These are phyloP conservation scores for Eclectus roratus DNA, from an alignment of 2,113 vertebrate genomes.

Conservation along the genomic window DNA sequence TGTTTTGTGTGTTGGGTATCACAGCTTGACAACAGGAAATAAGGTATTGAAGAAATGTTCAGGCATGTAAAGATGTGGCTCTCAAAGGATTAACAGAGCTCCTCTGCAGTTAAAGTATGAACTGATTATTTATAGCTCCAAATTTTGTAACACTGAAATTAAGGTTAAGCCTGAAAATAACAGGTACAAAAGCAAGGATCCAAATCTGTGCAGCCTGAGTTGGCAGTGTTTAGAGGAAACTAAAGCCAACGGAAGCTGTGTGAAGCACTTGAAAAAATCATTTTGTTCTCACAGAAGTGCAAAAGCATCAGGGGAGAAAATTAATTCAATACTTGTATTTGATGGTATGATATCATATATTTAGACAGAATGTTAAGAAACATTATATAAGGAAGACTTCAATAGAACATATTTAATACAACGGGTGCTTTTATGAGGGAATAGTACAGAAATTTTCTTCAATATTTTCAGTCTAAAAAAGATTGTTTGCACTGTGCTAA, in stretches of 20 bases:
- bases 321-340: conserved; percentile 8
- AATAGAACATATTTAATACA: not conserved
- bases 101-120: not conserved
- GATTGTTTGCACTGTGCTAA: not conserved
- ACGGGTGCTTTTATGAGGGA: not conserved
- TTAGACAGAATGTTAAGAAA: not conserved
- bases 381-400: not conserved
- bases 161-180: conserved; percentile 39
- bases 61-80: not conserved
- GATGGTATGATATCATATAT: not conserved
- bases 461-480: not conserved
- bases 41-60: conserved; percentile 18
- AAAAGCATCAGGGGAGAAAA: conserved; percentile 24
- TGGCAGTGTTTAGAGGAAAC: conserved; percentile 44
- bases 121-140: conserved; percentile 35
- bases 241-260: conserved; percentile 50
- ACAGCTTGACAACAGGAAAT: conserved; percentile 29
- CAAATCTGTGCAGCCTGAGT: not conserved
- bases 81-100: conserved; percentile 20
- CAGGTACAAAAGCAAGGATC: conserved; percentile 40
- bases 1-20: not conserved
- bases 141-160: conserved; percentile 28
- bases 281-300: conserved; percentile 49
- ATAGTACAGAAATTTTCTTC: not conserved
- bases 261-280: conserved; percentile 45